phyloP scores from a whole-genome alignment of 2,888 invertebrate species.

The Scrobipalpa costella region DNA sequence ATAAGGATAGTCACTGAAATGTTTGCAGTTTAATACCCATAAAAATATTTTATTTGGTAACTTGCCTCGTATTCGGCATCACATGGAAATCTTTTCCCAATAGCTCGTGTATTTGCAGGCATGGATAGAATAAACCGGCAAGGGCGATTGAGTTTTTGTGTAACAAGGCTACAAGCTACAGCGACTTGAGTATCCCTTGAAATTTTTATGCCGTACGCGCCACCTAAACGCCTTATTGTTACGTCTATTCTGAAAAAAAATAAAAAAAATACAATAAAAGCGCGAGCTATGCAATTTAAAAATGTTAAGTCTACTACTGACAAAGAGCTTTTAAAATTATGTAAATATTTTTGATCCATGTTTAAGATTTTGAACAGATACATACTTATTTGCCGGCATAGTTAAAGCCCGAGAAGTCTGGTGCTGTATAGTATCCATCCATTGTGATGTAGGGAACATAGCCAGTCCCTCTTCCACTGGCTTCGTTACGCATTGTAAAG shows the following conservation, averaged over 20 bases:
- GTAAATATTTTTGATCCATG: too few relatives aligned
- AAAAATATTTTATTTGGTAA: too few relatives aligned
- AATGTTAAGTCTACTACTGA: too few relatives aligned
- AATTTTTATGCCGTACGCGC: conserved; percentile 87
- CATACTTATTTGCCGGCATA: conserved; percentile 82
- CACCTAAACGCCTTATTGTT: conserved; percentile 55
- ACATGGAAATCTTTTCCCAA: conserved; percentile 79
- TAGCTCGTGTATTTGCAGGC: conserved; percentile 81
- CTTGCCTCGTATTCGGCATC: conserved; percentile 76
- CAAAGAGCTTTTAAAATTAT: too few relatives aligned
- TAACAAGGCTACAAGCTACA: conserved; percentile 84
- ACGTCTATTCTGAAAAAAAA: conserved; percentile 69
- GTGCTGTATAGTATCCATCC: conserved; percentile 79
- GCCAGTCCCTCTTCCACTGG: conserved; percentile 86
- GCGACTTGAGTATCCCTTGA: conserved; percentile 79
- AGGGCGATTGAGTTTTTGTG: conserved; percentile 81
- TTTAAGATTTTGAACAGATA: too few relatives aligned
- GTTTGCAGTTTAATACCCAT: too few relatives aligned
- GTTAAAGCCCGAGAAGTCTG: conserved; percentile 77
- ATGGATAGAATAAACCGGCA: conserved; percentile 84
- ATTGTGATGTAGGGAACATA: conserved; percentile 84
- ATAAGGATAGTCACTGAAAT: too few relatives aligned
- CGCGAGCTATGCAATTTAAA: too few relatives aligned
- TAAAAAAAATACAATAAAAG: too few relatives aligned
- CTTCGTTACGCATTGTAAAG: conserved; percentile 81